phyloP scores from a whole-genome alignment of 2,113 vertebrate genomes.

The Cygnus atratus region DNA sequence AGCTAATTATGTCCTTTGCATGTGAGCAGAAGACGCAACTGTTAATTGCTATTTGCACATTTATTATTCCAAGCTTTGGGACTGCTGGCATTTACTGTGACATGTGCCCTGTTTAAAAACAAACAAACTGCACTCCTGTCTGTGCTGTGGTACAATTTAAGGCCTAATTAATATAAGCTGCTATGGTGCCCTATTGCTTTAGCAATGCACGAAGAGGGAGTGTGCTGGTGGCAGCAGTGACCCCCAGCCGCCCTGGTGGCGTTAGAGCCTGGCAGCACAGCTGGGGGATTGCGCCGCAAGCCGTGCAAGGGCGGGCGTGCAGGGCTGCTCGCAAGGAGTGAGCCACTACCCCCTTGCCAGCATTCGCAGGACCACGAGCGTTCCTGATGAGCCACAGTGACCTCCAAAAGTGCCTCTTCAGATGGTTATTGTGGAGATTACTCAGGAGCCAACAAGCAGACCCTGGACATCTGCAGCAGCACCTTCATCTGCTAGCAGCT shows the following conservation, averaged over 20 bases:
- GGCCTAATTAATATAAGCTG: constrained; percentile 1
- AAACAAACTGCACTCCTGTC: constrained; percentile 39
- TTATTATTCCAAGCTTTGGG: constrained; percentile 52
- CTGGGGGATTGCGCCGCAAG: neutral
- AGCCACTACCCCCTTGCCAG: neutral
- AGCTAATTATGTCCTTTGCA: constrained; percentile 72
- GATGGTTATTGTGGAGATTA: accelerated
- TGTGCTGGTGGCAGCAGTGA: neutral
- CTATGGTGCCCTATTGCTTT: neutral
- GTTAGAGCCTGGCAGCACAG: neutral
- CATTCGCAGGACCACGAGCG: accelerated
- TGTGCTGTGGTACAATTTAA: neutral
- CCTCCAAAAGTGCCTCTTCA: neutral
- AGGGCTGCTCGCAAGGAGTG: accelerated
- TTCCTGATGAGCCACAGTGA: accelerated
- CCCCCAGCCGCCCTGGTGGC: accelerated
- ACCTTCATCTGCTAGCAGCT: neutral
- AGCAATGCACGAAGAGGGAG: neutral
- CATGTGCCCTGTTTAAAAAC: constrained; percentile 53
- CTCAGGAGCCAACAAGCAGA: neutral
- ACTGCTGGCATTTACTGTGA: constrained; percentile 41
- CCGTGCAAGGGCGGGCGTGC: accelerated
- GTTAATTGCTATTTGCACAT: constrained; percentile 73
- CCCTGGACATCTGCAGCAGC: neutral
- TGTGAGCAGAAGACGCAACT: constrained; percentile 58